A percentile compares a stretch with the other conserved stretches of the same genome.
Conservation (phyloP, 2,113 vertebrate genomes). For the Platycercus adscitus region DNA sequence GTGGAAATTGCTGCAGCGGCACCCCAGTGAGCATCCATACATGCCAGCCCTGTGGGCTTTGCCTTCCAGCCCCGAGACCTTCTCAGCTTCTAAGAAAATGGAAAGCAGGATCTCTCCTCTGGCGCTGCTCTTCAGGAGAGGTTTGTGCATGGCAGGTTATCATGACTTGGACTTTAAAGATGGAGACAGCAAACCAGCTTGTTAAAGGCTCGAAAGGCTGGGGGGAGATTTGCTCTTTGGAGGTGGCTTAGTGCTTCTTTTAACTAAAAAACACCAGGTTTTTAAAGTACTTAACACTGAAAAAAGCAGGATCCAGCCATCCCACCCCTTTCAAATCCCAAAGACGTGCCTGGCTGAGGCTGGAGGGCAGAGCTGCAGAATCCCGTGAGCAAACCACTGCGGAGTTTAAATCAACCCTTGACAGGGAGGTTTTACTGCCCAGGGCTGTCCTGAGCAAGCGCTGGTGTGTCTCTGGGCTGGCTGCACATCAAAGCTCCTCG, state of each 20-base stretch:
- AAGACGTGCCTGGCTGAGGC: not conserved
- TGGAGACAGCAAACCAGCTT: not conserved
- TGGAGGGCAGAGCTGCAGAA: not conserved
- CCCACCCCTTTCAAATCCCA: not conserved
- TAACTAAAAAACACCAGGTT: not conserved
- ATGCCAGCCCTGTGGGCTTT: not conserved
- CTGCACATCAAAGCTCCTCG: not conserved
- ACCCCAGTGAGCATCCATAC: not conserved
- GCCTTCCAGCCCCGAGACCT: rapidly evolving
- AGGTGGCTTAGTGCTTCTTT: not conserved
- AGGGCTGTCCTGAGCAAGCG: not conserved
- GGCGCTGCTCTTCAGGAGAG: not conserved
- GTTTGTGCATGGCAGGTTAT: not conserved
- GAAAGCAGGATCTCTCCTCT: not conserved
- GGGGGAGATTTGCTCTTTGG: not conserved
- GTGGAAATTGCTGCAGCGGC: rapidly evolving
- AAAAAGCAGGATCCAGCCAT: not conserved
- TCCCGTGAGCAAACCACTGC: not conserved
- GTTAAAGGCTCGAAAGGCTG: not conserved
- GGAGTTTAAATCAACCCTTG: not conserved
- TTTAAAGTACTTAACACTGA: rapidly evolving
- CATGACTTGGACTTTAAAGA: not conserved
- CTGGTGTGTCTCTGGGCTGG: not conserved
- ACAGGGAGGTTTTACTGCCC: not conserved
- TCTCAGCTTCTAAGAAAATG: rapidly evolving